Conservation (phyloP, 2,888 invertebrate species). For the Megamerina dolium region DNA sequence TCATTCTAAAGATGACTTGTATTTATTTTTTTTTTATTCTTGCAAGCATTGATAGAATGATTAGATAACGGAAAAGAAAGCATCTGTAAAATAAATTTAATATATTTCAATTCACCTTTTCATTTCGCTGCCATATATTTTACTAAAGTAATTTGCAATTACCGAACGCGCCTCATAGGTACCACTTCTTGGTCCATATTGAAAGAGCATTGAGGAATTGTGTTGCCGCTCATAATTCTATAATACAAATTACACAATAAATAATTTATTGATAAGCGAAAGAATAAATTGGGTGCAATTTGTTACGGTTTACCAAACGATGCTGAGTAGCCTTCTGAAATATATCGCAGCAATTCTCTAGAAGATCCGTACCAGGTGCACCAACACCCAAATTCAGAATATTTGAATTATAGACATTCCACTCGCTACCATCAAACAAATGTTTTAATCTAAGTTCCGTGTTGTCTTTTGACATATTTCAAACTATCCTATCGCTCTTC, state of each 20-base stretch:
- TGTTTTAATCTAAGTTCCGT: conserved; percentile 41
- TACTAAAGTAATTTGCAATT: conserved; percentile 50
- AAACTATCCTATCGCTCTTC: too few relatives aligned
- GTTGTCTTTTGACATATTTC: conserved; percentile 20
- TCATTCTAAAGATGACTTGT: too few relatives aligned
- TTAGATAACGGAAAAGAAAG: background rate
- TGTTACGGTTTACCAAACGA: conserved; percentile 46
- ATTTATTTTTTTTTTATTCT: too few relatives aligned
- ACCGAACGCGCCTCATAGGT: conserved; percentile 50
- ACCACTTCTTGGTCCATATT: conserved; percentile 54
- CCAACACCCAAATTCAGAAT: conserved; percentile 53
- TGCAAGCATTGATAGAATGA: too few relatives aligned
- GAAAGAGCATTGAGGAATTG: conserved; percentile 48
- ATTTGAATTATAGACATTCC: conserved; percentile 51
- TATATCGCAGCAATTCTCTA: conserved; percentile 49
- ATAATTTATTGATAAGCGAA: background rate
- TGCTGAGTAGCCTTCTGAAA: conserved; percentile 51
- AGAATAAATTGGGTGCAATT: background rate
- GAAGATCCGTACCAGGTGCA: conserved; percentile 53
- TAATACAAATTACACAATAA: conserved; percentile 2
- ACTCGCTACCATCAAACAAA: conserved; percentile 50
- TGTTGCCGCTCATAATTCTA: conserved; percentile 31
- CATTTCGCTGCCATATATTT: conserved; percentile 49
- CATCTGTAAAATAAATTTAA: background rate
- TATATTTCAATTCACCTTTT: conserved; percentile 35